Evolutionary conservation across 2,797 vertebrate genomes (phyloP).

Genomic region (Furcifer pardalis): DNA sequence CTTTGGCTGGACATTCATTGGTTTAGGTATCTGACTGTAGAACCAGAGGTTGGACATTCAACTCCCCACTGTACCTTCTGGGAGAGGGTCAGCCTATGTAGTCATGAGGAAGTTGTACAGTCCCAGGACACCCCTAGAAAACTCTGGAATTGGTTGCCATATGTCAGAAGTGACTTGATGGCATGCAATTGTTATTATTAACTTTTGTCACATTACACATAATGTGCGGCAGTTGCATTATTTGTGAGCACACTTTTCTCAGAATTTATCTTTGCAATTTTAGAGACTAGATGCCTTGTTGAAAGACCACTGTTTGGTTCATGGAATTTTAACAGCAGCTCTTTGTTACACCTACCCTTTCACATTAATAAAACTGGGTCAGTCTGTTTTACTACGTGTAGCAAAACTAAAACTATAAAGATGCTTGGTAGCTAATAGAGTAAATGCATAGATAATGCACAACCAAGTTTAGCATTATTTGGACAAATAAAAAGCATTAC

Average conservation of each 20-base stretch:
- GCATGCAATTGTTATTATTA: too few relatives aligned
- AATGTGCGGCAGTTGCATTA: neutral
- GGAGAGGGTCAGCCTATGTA: too few relatives aligned
- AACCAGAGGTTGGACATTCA: too few relatives aligned
- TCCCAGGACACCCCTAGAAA: too few relatives aligned
- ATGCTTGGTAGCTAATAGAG: neutral
- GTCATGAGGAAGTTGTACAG: too few relatives aligned
- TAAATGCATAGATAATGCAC: neutral
- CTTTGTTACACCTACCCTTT: neutral
- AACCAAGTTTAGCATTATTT: neutral
- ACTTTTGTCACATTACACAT: neutral
- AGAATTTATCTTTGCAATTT: neutral
- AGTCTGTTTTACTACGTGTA: neutral
- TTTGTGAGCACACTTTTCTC: neutral
- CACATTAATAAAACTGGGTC: neutral
- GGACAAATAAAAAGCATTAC: neutral
- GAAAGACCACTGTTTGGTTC: neutral
- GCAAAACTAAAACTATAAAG: neutral
- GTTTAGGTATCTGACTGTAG: too few relatives aligned
- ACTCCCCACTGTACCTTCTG: too few relatives aligned
- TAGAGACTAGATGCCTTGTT: neutral
- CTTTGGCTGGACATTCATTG: too few relatives aligned
- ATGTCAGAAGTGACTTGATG: too few relatives aligned
- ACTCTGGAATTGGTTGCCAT: too few relatives aligned
- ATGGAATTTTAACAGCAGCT: neutral